Percentiles rank a stretch among this genome's conserved stretches.
phyloP scores from a whole-genome alignment of 2,888 invertebrate species.

The Alloscopus bannaensis region DNA sequence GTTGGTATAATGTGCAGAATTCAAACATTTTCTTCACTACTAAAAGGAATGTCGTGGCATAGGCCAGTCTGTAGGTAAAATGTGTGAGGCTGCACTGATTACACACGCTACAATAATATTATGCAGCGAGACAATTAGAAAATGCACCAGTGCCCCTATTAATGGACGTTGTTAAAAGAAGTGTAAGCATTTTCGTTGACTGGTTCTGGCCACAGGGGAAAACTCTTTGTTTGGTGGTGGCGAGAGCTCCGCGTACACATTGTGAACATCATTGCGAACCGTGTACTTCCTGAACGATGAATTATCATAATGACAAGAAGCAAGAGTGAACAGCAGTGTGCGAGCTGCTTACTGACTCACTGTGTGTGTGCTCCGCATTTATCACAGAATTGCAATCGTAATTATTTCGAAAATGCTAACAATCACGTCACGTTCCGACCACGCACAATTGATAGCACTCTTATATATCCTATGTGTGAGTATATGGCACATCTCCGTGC shows the following conservation, averaged over 20 bases:
- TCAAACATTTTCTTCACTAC: not conserved
- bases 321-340: conserved; percentile 24
- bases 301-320: conserved; percentile 40
- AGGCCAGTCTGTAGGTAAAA: not conserved
- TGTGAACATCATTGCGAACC: conserved; percentile 16
- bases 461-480: too few species aligned
- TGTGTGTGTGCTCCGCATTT: too few species aligned
- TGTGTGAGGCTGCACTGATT: not conserved
- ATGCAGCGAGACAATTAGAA: too few species aligned
- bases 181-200: too few species aligned
- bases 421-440: not conserved
- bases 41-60: not conserved
- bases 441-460: not conserved
- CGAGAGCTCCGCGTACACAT: too few species aligned
- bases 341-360: too few species aligned
- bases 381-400: too few species aligned
- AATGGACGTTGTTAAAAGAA: too few species aligned
- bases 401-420: conserved; percentile 8
- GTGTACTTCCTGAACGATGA: conserved; percentile 52
- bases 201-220: not conserved
- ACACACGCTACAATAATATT: too few species aligned
- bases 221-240: conserved; percentile 3
- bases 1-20: not conserved
- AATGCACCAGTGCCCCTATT: too few species aligned
- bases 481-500: too few species aligned